Percentiles rank a stretch among this genome's conserved stretches.
These are phyloP conservation scores for Acanthurus lineatus DNA, from an alignment of 2,797 vertebrate genomes.

Conservation along the genomic window DNA sequence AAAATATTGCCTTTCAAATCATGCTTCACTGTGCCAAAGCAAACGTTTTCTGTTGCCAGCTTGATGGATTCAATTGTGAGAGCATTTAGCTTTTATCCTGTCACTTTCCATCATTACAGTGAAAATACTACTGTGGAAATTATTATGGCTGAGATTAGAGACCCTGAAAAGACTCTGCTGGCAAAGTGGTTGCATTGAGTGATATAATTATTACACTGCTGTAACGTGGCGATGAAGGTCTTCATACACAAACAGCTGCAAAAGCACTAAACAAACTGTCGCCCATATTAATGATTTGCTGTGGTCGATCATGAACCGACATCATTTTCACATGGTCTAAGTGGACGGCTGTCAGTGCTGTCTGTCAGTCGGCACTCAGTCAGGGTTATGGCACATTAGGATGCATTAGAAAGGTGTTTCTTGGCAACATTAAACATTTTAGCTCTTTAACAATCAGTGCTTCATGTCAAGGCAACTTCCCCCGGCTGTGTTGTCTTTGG, in stretches of 20 bases:
- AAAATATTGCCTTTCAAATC: conserved; percentile 7
- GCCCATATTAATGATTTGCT: conserved; percentile 20
- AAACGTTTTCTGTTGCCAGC: conserved; percentile 41
- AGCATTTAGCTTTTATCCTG: conserved; percentile 55
- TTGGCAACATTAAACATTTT: conserved; percentile 28
- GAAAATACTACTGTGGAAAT: conserved; percentile 28
- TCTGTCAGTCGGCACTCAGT: conserved; percentile 25
- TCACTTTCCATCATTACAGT: conserved; percentile 46
- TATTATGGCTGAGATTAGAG: conserved; percentile 30
- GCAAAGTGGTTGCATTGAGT: conserved; percentile 45
- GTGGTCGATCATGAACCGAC: conserved; percentile 10
- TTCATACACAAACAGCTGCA: conserved; percentile 49
- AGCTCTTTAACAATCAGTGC: not conserved
- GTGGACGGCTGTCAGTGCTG: conserved; percentile 2
- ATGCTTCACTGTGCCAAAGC: conserved; percentile 8
- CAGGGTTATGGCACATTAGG: not conserved
- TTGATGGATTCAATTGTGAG: conserved; percentile 33
- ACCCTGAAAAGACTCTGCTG: conserved; percentile 34
- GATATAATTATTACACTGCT: conserved; percentile 65
- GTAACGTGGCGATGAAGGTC: conserved; percentile 38
- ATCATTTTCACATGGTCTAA: conserved; percentile 39
- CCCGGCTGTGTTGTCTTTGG: conserved; percentile 14
- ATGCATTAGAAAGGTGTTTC: conserved; percentile 6
- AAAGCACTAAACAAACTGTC: conserved; percentile 15
- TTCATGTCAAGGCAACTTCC: conserved; percentile 20